Evolutionary conservation across 2,888 invertebrate genomes (phyloP), one percentile per base, ranked within the genome.

Genomic region (Chironomus riparius): DNA sequence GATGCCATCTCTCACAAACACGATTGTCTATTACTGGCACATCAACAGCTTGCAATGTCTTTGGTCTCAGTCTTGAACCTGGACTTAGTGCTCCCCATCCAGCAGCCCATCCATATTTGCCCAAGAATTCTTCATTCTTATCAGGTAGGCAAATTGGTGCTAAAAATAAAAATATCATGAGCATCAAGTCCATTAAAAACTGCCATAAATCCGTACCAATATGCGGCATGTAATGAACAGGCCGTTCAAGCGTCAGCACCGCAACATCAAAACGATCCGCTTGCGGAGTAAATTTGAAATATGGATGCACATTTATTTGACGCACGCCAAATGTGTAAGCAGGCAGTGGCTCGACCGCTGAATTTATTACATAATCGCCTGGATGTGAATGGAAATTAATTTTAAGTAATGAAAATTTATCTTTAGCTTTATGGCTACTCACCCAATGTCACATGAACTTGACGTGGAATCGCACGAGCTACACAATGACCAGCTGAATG

Each of bases 341-440:
- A 0, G 95, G 95, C 76, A 96, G 85, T 0, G 95, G 93, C 82
- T 96, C 96, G 4, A 93, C 92, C 0, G 95, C 95, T 0, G 95
- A 95, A 84, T 96, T 95, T 81, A 96, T 94, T 80, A 96, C 94
- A 85, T 96, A 96, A 83, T 96, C 96, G 2, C 96, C 94, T 0
- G 94, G 86, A n/a, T 5, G 10, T 4, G 15, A 15, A 50, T 2
- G 6, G 13, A 56, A 56, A 18, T 6, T n/a, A n/a, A 3, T 6
- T 56, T 56, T 56, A 56, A n/a, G 56, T 22, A 18, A 62, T 62
- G 62, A 22, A 7, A 18, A 12, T 62, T 62, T 21, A 62, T 62
- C 22, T 62, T 0, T 2, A 62, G 22, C 10, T 38, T 38, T 38
- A 47, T 21, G 13, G 38, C n/a, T 22, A 47, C 47, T 74, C 24